A percentile compares a stretch with the other conserved stretches of the same genome.
Conservation (phyloP, 2,797 vertebrate genomes). For the Siniperca obscura region DNA sequence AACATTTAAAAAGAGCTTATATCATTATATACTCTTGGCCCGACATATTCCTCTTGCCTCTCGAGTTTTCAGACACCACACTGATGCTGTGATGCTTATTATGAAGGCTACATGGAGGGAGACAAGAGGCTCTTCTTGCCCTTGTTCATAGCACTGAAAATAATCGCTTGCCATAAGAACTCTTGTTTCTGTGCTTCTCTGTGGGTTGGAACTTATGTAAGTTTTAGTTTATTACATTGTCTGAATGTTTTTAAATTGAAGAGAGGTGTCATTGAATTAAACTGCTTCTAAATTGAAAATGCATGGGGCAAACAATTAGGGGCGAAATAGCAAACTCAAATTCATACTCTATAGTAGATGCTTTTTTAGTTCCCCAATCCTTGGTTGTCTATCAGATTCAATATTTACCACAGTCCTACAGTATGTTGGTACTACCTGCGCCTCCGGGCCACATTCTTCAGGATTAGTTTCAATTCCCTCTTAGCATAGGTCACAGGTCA, state of each 20-base stretch:
- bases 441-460: conserved; percentile 61
- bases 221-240: not conserved
- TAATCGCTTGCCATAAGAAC: not conserved
- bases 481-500: conserved; percentile 54
- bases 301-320: not conserved
- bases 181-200: not conserved
- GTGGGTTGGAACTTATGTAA: not conserved
- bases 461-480: conserved; percentile 67
- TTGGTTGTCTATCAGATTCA: conserved; percentile 41
- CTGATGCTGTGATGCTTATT: conserved; percentile 27
- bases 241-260: not conserved
- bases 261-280: not conserved
- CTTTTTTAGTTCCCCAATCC: not conserved
- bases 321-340: not conserved
- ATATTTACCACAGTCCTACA: conserved; percentile 54
- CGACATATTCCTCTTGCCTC: not conserved
- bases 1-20: not conserved
- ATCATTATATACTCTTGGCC: not conserved
- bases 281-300: not conserved
- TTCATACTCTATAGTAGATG: not conserved
- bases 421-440: conserved; percentile 67
- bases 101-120: not conserved
- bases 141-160: not conserved
- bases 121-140: conserved; percentile 14
- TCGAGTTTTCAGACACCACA: conserved; percentile 11